Base-by-base conservation (phyloP, 2,113 vertebrate genomes). In the Ptilonorhynchus violaceus region DNA sequence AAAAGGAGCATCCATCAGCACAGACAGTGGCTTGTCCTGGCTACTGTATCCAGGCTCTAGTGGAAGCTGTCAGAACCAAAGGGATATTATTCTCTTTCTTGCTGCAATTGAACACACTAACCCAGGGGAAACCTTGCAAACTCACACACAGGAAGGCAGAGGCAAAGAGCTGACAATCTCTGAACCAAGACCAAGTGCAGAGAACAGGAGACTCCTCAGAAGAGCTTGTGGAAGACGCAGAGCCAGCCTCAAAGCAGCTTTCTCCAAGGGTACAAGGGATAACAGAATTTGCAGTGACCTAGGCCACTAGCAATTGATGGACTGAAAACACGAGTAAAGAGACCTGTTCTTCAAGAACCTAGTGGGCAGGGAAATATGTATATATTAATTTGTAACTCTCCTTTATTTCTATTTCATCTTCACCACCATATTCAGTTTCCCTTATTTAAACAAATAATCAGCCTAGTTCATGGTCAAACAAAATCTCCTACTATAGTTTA, bases 181-280 rank as follows among this genome's bases (percentile, higher is more conserved):
- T 3, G 3, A 79, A 74, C 8, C 14, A 52, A 55, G 5, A 82
- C 23, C 35, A 87, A 74, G 28, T 17, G 35, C 41, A 86, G 33
- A 85, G 25, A 82, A 79, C 4, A 19, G 37, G 10, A 22, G 14
- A 41, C 7, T 62, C 27, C 64, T 81, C 28, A 28, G 24, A 59
- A 82, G 30, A 75, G 25, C 13, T 53, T 0, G 0, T 52, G 31
- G 31, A 56, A 73, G 46, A 60, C 0, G 1, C 0, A 39, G 46
- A 69, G 37, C 7, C n/a, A 84, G 11, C 19, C 20, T 73, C 31
- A 81, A 62, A 82, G 49, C n/a, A 75, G 25, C n/a, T 31, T 66
- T 27, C 55, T 37, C 46, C 50, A 87, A 39, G 35, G 33, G 13
- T 21, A 68, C 18, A 67, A 56, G 8, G 14, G 22, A 35, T 64